These are phyloP conservation scores for Natator depressus DNA, from an alignment of 2,113 vertebrate species.

Conservation along the genomic window DNA sequence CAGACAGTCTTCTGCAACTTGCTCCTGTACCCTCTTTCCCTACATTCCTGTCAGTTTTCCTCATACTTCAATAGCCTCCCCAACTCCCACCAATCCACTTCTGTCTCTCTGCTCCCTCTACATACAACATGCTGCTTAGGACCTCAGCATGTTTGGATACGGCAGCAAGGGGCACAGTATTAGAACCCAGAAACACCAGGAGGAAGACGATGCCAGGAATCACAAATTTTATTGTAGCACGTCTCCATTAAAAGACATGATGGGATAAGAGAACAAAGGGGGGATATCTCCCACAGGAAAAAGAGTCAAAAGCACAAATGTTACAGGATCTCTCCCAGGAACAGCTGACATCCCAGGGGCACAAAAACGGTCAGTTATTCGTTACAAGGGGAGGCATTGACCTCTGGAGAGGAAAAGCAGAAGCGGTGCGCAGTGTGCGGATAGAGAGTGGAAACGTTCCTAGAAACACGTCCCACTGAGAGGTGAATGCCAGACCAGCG, in stretches of 20 bases:
- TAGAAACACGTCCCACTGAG: background rate
- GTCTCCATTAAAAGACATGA: background rate
- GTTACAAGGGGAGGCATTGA: background rate
- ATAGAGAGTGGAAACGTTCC: fast-evolving
- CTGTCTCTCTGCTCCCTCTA: too few relatives aligned
- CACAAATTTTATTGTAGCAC: slow-evolving; percentile 21
- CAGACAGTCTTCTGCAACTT: too few relatives aligned
- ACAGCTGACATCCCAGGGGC: background rate
- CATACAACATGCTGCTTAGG: too few relatives aligned
- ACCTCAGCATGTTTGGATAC: too few relatives aligned
- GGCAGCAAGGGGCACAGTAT: too few relatives aligned
- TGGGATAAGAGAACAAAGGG: background rate
- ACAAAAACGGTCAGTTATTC: background rate
- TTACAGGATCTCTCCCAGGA: slow-evolving; percentile 16
- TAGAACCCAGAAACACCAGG: background rate
- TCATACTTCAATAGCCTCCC: too few relatives aligned
- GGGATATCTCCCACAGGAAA: background rate
- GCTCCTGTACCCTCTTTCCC: too few relatives aligned
- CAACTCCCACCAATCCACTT: too few relatives aligned
- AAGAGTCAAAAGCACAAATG: background rate
- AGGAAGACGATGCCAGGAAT: background rate
- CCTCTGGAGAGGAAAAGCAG: background rate
- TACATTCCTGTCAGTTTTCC: too few relatives aligned
- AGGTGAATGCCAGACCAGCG: background rate
- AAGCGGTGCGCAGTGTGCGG: fast-evolving